A percentile compares a stretch with the other conserved stretches of the same genome.
Evolutionary conservation across 92 coral and sea anemone species (phyloP).

Genomic region (Zoanthus sansibaricus): DNA sequence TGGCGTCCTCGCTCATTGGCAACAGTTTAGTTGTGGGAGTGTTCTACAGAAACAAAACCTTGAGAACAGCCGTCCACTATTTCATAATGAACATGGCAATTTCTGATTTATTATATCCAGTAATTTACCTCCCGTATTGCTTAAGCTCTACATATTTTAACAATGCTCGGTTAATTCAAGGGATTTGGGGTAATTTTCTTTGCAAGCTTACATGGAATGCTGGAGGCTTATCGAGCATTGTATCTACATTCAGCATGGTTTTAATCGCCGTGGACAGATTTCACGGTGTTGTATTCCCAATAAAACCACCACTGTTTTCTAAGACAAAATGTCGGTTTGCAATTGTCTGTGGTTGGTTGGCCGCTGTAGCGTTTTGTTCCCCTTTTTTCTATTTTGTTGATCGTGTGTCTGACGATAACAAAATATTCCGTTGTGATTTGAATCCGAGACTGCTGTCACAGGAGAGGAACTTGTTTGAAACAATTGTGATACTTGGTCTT

Average conservation of each 20-base stretch:
- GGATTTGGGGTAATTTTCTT: neutral
- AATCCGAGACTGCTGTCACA: neutral
- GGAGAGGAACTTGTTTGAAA: neutral
- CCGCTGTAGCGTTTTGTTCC: neutral
- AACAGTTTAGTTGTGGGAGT: neutral
- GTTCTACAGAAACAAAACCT: slow-evolving; percentile 5
- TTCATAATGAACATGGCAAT: slow-evolving; percentile 27
- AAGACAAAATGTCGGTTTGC: neutral
- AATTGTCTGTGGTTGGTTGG: neutral
- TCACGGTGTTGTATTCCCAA: neutral
- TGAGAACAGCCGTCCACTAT: slow-evolving; percentile 20
- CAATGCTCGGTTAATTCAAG: neutral
- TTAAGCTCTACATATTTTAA: neutral
- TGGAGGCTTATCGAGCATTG: neutral
- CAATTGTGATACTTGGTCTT: neutral
- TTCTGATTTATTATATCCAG: slow-evolving; percentile 9
- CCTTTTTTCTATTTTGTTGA: neutral
- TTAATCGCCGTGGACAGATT: slow-evolving; percentile 7
- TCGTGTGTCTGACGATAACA: neutral
- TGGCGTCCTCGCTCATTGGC: neutral
- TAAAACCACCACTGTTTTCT: neutral
- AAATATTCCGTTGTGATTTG: neutral
- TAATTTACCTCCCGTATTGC: neutral
- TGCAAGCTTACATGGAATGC: neutral
- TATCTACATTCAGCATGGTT: neutral